Conservation (phyloP, 2,888 invertebrate genomes). For the Pandemis heparana region DNA sequence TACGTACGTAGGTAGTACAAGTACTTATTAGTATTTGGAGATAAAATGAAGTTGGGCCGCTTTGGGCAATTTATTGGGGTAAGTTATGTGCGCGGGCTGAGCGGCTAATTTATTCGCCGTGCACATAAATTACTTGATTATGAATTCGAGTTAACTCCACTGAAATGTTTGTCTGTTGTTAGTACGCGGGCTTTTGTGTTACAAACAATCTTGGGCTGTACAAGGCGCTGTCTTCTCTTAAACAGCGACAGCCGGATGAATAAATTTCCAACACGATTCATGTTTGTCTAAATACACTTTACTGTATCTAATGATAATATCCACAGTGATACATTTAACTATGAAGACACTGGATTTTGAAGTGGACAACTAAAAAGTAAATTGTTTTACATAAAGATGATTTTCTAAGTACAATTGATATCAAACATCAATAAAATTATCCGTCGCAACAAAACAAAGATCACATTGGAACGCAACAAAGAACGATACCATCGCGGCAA, state of each 20-base stretch:
- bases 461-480: conserved; percentile 40
- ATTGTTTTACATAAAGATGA: not conserved
- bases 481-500: conserved; percentile 44
- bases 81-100: conserved; percentile 84
- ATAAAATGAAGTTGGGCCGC: conserved; percentile 85
- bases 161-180: conserved; percentile 83
- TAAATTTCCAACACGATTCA: conserved; percentile 52
- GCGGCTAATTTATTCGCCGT: conserved; percentile 86
- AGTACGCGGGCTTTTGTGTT: conserved; percentile 79
- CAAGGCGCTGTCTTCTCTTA: conserved; percentile 64
- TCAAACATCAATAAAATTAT: conserved; percentile 24
- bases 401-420: not conserved
- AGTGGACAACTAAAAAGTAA: not conserved
- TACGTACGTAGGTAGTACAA: conserved; percentile 73
- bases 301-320: conserved; percentile 26
- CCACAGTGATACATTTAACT: not conserved
- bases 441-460: conserved; percentile 33
- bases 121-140: conserved; percentile 86
- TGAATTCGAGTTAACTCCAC: conserved; percentile 84
- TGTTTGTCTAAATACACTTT: conserved; percentile 35
- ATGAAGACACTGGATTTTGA: not conserved
- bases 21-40: conserved; percentile 85
- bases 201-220: conserved; percentile 79
- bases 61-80: conserved; percentile 85
- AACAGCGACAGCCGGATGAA: conserved; percentile 53